Percentiles rank a stretch among this genome's conserved stretches.
These are phyloP conservation scores for Arenaria interpres DNA, from an alignment of 2,113 vertebrate species.

Conservation along the genomic window DNA sequence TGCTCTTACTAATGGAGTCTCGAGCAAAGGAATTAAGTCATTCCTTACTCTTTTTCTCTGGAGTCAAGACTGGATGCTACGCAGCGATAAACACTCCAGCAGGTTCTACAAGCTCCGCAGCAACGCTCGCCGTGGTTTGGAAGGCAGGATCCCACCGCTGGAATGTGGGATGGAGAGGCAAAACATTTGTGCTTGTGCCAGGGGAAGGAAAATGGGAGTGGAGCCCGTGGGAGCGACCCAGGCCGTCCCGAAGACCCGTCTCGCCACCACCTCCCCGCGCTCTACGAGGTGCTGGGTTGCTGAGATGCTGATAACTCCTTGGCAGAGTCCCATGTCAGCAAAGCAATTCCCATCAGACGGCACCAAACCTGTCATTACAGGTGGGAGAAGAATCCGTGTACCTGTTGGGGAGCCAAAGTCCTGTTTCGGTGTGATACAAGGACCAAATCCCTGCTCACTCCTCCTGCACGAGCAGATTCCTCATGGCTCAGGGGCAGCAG, in stretches of 20 bases:
- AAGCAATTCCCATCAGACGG: background rate
- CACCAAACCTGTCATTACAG: background rate
- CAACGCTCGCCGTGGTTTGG: background rate
- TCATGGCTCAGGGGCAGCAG: background rate
- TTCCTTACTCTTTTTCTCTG: background rate
- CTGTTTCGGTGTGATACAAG: background rate
- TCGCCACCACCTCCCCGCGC: fast-evolving
- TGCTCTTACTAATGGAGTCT: background rate
- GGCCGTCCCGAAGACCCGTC: fast-evolving
- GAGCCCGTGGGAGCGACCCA: background rate
- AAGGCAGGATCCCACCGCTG: background rate
- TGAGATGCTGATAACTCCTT: background rate
- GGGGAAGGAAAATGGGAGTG: background rate
- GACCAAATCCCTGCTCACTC: background rate
- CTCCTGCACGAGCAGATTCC: background rate
- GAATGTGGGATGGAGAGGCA: background rate
- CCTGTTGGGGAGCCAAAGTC: background rate
- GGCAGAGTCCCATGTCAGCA: background rate
- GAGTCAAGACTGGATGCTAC: background rate
- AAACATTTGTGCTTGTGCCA: background rate
- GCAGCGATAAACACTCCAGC: background rate
- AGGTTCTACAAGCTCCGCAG: constrained; percentile 29
- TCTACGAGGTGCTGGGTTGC: background rate
- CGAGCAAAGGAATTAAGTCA: background rate
- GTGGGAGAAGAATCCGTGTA: background rate